Base-by-base conservation (phyloP, 2,888 invertebrate genomes). In the Harpagoxenus sublaevis region DNA sequence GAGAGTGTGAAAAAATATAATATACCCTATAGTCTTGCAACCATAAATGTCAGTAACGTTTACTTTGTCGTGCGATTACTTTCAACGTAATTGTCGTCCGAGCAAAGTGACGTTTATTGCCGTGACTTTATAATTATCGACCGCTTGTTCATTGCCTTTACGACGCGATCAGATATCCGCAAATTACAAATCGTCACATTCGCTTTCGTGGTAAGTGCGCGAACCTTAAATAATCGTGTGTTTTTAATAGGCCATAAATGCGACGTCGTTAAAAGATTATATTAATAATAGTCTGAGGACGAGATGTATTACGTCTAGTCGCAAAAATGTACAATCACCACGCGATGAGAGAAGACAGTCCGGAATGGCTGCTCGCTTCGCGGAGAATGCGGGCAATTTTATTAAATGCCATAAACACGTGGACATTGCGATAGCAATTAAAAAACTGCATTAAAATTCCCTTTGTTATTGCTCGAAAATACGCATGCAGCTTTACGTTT, bases 251-350 rank as follows among this genome's bases (percentile, higher is more conserved):
- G 35, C 31, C 18, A 10, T 77, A 78, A 55, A 68, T 53, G n/a
- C n/a, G 42, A 78, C 55, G 28, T 70, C n/a, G 42, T 55, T 70
- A 66, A 66, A 39, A 66, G 18, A n/a, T 45, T n/a, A 3, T 15
- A 77, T 78, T 70, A 57, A 68, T 78, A 78, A 68, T 68, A 48
- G n/a, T 48, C 18, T 15, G 53, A 31, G n/a, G 51, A 42, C 8
- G n/a, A 53, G 6, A n/a, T 15, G 31, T n/a, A n/a, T 48, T 8
- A 74, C 15, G 62, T 62, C n/a, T 15, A n/a, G 9, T 18, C 3
- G 55, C 42, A 51, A 48, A 75, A 77, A 35, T 70, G 55, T 70
- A 70, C 45, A 42, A 45, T 55, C 55, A 23, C 15, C 55, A 5
- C 48, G n/a, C 45, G 55, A 2, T 18, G 75, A 51, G 63, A 63